Base-by-base conservation (phyloP, 2,113 vertebrate species). In the Zingel zingel region DNA sequence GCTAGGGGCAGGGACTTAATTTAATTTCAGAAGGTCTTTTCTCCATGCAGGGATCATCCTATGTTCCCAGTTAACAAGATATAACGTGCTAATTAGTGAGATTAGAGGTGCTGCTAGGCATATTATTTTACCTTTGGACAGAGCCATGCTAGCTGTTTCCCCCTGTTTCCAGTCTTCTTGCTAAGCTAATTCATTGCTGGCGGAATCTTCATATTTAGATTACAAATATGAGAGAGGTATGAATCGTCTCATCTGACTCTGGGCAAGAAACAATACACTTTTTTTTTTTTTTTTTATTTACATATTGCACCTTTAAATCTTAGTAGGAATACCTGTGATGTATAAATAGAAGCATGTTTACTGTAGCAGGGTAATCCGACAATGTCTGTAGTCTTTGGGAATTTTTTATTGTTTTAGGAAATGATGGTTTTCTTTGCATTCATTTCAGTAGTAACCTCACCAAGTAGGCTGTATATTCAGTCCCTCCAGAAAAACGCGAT, bases 281-380 rank as follows among this genome's bases (percentile, higher is more conserved):
- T n/a, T 56, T 57, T 1, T 58, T 15, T 21, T 45, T 66, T 58
- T 15, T 21, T 45, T 66, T 54, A 16, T 11, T 84, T 87, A 87
- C 88, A 88, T 69, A 78, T 90, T 77, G 86, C 90, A 91, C 87
- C 87, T 91, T 88, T 78, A 21, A 74, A 64, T 74, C 18, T 67
- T 6, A 51, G 39, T 76, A 74, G 50, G 6, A 80, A 45, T 82
- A 78, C 80, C 15, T 84, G 27, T 85, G 64, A 25, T 74, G 61
- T 64, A 15, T 50, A 43, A 12, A 53, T 54, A 51, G 11, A 30
- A 51, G 23, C 6, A 23, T 1, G 45, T 51, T 23, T 6, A 25
- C 12, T 70, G 23, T n/a, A 25, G 73, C 36, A 72, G 8, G 14
- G 5, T 15, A 57, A 36, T 12, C n/a, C 18, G 21, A n/a, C 47